Conservation (phyloP, 2,888 invertebrate species). For the Oscheius sp. region DNA sequence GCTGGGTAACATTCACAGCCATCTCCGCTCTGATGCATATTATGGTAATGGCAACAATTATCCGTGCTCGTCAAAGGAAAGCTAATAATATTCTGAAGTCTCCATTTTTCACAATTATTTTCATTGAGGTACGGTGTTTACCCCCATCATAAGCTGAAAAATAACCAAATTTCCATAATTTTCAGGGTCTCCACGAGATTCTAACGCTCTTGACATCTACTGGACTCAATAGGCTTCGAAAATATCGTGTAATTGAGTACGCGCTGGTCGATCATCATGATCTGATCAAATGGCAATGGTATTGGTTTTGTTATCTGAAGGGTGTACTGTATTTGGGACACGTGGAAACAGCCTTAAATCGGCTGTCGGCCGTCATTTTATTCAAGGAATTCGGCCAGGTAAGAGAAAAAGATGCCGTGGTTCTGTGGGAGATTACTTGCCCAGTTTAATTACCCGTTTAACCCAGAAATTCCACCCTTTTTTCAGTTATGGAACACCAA, state of each 20-base stretch:
- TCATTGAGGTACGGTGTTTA: conserved; percentile 12
- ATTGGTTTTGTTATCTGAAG: conserved; percentile 15
- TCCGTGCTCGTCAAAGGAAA: neutral
- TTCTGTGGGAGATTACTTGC: too few species aligned
- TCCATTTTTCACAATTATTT: conserved; percentile 8
- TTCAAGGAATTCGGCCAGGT: neutral
- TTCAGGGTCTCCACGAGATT: conserved; percentile 15
- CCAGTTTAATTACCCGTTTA: too few species aligned
- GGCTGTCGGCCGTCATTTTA: conserved; percentile 9
- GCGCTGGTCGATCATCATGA: neutral
- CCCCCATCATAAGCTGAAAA: neutral
- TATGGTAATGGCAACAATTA: neutral
- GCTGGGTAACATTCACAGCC: neutral
- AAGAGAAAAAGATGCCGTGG: neutral
- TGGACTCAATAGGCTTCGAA: conserved; percentile 10
- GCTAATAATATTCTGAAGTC: neutral
- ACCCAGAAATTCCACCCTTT: too few species aligned
- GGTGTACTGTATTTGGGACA: conserved; percentile 17
- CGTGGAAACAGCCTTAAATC: neutral
- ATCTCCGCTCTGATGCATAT: neutral
- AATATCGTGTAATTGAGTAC: conserved; percentile 1
- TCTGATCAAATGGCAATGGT: neutral
- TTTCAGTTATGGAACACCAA: conserved; percentile 8
- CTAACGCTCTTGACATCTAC: neutral
- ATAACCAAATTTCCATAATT: too few species aligned